Percentiles rank a stretch among this genome's conserved stretches.
Conservation (phyloP, 2,113 vertebrate genomes). For the Varanus salvator region DNA sequence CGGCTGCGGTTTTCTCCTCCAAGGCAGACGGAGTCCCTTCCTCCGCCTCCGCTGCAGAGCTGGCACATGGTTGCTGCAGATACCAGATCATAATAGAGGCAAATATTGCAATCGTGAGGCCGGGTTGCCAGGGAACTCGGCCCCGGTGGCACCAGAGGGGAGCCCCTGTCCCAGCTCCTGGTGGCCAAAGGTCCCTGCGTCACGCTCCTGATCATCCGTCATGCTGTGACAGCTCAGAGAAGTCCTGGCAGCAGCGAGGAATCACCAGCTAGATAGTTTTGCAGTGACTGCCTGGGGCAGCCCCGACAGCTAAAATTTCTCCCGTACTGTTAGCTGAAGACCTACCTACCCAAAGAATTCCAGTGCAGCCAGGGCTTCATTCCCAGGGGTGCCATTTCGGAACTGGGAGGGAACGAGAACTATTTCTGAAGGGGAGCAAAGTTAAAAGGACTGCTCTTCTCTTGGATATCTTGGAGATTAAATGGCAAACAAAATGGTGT, state of each 20-base stretch:
- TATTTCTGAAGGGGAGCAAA: background rate
- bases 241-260: background rate
- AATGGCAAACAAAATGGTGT: background rate
- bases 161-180: background rate
- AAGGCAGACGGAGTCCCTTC: background rate
- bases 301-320: background rate
- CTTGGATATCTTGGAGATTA: background rate
- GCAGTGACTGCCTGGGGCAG: background rate
- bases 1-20: background rate
- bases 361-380: background rate
- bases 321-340: background rate
- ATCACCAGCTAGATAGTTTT: accelerated
- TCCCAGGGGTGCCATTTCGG: background rate
- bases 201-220: too few relatives aligned
- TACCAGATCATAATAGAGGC: constrained; percentile 15
- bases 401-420: background rate
- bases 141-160: background rate
- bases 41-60: background rate
- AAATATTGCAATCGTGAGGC: background rate
- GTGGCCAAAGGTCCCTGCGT: background rate
- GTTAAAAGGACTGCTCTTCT: background rate
- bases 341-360: background rate
- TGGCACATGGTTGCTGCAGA: background rate
- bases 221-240: background rate
- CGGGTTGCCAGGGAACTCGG: background rate